These are phyloP conservation scores for Unio pictorum DNA, from an alignment of 2,888 invertebrate genomes.

Conservation along the genomic window DNA sequence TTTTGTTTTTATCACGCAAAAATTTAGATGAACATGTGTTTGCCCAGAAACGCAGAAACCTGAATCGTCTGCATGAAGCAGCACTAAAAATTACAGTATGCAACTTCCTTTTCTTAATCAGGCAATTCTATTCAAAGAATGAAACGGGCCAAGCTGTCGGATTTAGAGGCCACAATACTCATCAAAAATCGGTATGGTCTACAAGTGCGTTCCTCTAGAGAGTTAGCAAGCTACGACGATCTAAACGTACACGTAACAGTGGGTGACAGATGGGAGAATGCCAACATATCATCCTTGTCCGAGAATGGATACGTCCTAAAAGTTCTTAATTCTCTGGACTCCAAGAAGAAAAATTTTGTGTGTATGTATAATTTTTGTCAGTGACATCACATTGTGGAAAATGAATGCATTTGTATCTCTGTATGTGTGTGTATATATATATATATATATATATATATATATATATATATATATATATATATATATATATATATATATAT, in stretches of 20 bases:
- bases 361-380: slow-evolving; percentile 33
- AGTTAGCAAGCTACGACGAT: slow-evolving; percentile 85
- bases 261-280: slow-evolving; percentile 68
- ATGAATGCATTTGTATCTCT: no score
- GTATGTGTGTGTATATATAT: no score
- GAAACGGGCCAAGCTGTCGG: slow-evolving; percentile 10
- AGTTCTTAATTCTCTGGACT: slow-evolving; percentile 87
- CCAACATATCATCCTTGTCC: slow-evolving; percentile 43
- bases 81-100: no score
- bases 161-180: slow-evolving; percentile 13
- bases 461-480: no score
- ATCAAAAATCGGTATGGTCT: slow-evolving; percentile 76
- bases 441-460: no score
- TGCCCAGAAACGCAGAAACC: no score
- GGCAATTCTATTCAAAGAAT: slow-evolving; percentile 1
- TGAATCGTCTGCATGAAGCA: no score
- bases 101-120: no score
- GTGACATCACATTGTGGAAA: no score
- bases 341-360: slow-evolving; percentile 75
- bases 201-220: slow-evolving; percentile 75
- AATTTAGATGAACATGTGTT: no score
- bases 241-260: slow-evolving; percentile 82
- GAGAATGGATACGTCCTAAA: slow-evolving; percentile 78
- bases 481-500: no score
- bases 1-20: no score